A percentile compares a stretch with the other conserved stretches of the same genome.
Conservation (phyloP, 2,113 vertebrate species). For the Dendrocopos noguchii region DNA sequence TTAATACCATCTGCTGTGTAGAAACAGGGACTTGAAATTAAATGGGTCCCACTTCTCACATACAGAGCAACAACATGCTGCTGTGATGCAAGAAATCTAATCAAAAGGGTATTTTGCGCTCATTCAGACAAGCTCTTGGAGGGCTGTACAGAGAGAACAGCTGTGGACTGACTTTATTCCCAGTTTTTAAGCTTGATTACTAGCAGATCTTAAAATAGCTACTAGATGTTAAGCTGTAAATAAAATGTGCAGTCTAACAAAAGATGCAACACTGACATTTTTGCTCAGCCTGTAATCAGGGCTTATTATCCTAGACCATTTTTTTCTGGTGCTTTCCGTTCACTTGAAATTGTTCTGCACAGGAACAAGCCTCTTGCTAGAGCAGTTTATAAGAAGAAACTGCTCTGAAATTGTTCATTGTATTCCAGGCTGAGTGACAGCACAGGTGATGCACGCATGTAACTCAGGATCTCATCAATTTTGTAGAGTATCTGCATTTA, state of each 20-base stretch:
- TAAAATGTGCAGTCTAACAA: conserved; percentile 37
- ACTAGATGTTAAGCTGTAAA: conserved; percentile 12
- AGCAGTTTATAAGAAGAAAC: neutral
- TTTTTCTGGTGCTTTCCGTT: conserved; percentile 19
- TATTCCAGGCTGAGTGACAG: neutral
- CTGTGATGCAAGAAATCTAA: conserved; percentile 4
- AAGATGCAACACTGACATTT: conserved; percentile 28
- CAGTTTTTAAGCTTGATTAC: conserved; percentile 38
- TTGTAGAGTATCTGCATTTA: neutral
- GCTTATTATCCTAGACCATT: conserved; percentile 24
- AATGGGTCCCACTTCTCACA: neutral
- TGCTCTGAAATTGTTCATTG: neutral
- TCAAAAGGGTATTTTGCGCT: conserved; percentile 6
- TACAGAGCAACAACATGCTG: neutral
- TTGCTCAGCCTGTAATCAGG: conserved; percentile 25
- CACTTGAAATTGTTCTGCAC: neutral
- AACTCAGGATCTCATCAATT: neutral
- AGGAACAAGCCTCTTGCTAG: conserved; percentile 3
- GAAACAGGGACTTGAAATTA: neutral
- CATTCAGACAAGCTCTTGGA: conserved; percentile 30
- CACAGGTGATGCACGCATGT: neutral
- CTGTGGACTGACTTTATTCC: conserved; percentile 20
- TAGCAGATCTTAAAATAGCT: conserved; percentile 47
- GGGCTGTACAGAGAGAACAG: conserved; percentile 16
- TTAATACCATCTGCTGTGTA: neutral